Evolutionary conservation across 2,888 invertebrate genomes (phyloP), one percentile per base, ranked within the genome.

Genomic region (Leptothorax acervorum): DNA sequence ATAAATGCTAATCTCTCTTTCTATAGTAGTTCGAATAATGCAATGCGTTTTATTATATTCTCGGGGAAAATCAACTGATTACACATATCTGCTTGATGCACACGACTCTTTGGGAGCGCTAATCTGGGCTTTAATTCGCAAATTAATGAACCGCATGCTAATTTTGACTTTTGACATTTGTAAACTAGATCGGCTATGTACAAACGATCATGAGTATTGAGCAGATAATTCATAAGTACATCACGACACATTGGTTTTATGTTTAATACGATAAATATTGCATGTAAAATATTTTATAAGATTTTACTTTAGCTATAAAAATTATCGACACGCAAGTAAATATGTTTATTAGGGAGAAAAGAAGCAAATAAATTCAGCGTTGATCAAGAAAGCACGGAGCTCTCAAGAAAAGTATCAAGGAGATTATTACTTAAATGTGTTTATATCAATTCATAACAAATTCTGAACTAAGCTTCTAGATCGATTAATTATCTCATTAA

Each of bases 161-260:
- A 71, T 71, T 35, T n/a, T n/a, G 11, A 51, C n/a, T 51, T 71
- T 55, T 55, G 15, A 55, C 15, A 55, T 55, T 55, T 35, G n/a
- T 35, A 15, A 71, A 28, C 3, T 28, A 28, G 15, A 68, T 11
- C 28, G 1, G 2, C 15, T 48, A 0, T 66, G 9, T 66, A 45
- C 6, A 45, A 15, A 28, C 1, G 45, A 28, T 66, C 9, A 45
- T 18, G 15, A 66, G 45, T 45, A 23, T 45, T 45, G 23, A 42
- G 0, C 23, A 15, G 2, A 66, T 9, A 6, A 66, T 45, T 66
- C 2, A 28, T 45, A 42, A 66, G n/a, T 15, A 42, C 28, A 23
- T 65, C 5, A 11, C 12, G 2, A 23, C 0, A 28, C 12, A 28
- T 45, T 66, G 28, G 3, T 39, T n/a, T 63, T 2, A 63, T 9